phyloP scores from a whole-genome alignment of 1,140 invertebrate species.

The Lepidurus apus region DNA sequence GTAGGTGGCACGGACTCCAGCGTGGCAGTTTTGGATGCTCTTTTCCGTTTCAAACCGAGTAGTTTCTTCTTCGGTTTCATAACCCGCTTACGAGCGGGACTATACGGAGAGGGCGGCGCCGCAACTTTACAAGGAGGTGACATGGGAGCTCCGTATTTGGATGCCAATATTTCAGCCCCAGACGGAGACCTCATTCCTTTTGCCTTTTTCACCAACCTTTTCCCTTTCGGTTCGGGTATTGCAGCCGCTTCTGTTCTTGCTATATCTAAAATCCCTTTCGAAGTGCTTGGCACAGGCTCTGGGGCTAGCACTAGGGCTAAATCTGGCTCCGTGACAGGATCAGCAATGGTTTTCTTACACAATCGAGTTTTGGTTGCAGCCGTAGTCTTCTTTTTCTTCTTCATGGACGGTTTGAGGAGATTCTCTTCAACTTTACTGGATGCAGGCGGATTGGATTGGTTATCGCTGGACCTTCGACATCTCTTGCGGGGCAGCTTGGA shows the following conservation, averaged over 20 bases:
- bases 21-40: background rate
- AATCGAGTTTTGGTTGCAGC: slow-evolving; percentile 9
- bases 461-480: background rate
- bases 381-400: background rate
- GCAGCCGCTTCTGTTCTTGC: background rate
- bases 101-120: background rate
- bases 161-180: background rate
- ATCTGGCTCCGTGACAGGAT: slow-evolving; percentile 7
- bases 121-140: slow-evolving; percentile 5
- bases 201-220: background rate
- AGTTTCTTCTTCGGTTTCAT: background rate
- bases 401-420: background rate
- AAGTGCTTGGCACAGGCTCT: background rate
- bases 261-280: background rate
- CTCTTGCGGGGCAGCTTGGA: background rate
- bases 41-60: background rate
- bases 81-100: background rate
- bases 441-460: background rate
- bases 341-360: background rate
- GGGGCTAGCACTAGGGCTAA: background rate
- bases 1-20: background rate
- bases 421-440: background rate
- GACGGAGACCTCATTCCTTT: background rate
- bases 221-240: background rate
- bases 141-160: slow-evolving; percentile 7